Evolutionary conservation across 2,888 invertebrate genomes (phyloP).

Genomic region (Elysia crispata): DNA sequence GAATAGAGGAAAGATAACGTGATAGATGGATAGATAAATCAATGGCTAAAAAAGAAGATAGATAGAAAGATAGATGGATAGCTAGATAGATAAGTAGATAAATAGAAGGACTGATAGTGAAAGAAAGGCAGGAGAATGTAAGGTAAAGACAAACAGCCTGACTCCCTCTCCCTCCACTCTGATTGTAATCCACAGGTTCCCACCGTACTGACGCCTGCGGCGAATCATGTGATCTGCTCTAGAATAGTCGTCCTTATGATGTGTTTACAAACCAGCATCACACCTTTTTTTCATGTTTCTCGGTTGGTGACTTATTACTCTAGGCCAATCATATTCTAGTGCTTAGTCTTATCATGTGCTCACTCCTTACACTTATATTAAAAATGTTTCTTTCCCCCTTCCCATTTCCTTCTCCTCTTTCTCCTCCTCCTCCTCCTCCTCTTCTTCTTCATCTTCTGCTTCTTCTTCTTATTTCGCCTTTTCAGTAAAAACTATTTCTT

Average conservation of each 20-base stretch:
- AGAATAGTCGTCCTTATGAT: not conserved
- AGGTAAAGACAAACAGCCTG: too few relatives aligned
- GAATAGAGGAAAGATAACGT: not conserved
- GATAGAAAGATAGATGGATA: conserved; percentile 3
- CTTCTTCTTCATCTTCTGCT: too few relatives aligned
- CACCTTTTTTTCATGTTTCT: not conserved
- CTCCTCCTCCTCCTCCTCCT: too few relatives aligned
- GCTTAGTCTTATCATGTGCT: not conserved
- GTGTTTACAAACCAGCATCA: not conserved
- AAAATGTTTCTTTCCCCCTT: not conserved
- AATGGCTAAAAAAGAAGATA: not conserved
- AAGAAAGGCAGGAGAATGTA: too few relatives aligned
- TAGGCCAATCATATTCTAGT: too few relatives aligned
- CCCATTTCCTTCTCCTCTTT: not conserved
- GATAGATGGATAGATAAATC: not conserved
- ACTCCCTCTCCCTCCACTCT: too few relatives aligned
- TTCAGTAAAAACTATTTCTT: too few relatives aligned
- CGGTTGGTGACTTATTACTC: too few relatives aligned
- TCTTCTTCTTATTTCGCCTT: too few relatives aligned
- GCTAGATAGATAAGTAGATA: not conserved
- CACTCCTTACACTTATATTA: not conserved
- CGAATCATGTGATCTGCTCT: not conserved
- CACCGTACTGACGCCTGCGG: too few relatives aligned
- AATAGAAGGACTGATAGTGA: not conserved
- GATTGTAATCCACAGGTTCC: too few relatives aligned